Base-by-base conservation (phyloP, 2,888 invertebrate species). In the Microctonus hyperodae region DNA sequence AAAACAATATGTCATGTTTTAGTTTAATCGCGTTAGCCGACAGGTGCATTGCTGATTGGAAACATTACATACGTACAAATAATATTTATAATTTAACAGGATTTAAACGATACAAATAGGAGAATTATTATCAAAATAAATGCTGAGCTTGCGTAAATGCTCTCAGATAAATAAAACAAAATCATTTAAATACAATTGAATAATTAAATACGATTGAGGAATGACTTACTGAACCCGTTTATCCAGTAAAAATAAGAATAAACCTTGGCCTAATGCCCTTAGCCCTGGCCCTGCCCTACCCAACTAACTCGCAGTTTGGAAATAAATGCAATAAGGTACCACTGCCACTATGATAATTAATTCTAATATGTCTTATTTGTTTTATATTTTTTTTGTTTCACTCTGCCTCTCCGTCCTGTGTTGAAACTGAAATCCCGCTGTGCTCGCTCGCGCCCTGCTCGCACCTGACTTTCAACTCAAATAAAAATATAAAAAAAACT, bases 381-480 rank as follows among this genome's bases (percentile, higher is more conserved):
- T 81, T 78, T 78, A 74, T 82, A 80, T 82, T 79, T 78, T 80
- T 77, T 82, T 70, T 73, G 70, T 70, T 70, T 80, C 77, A 79
- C 76, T 76, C 75, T 75, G 76, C 75, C 78, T 75, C 74, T 76
- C 77, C 77, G 75, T 73, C 78, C 80, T 76, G 80, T 80, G 77
- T 80, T 79, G 74, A 74, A 44, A 74, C 72, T 76, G 74, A 72
- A 72, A 73, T 78, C 80, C 79, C 76, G 79, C 80, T 80, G 80
- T 80, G 79, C 78, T 69, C 72, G 67, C 70, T 58, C 62, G 62
- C 68, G 66, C 69, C 69, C 71, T 70, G 73, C 69, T 69, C 70
- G 65, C 57, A 65, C 62, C 61, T 63, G 53, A 65, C 51, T 62
- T 62, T 51, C 60, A 57, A 59, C 60, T 61, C 13, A 67, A 65